Conservation (phyloP, 2,113 vertebrate species). For the Galbula dea region DNA sequence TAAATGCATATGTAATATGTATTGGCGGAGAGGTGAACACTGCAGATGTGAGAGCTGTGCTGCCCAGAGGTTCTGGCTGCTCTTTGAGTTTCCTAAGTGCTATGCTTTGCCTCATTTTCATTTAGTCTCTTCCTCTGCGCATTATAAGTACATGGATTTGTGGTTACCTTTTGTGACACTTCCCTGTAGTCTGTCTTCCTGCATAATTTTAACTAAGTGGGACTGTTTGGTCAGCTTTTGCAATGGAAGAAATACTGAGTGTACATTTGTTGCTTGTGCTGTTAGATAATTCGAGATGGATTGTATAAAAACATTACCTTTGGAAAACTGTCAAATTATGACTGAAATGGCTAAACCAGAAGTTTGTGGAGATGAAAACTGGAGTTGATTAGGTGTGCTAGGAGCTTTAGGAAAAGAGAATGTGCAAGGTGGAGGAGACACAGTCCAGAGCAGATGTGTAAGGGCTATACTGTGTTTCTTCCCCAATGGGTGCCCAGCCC, state of each 20-base stretch:
- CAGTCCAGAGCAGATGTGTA: not conserved
- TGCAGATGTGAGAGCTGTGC: rapidly evolving
- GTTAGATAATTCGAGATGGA: not conserved
- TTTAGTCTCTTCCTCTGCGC: not conserved
- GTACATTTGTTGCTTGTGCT: not conserved
- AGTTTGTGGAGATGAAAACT: not conserved
- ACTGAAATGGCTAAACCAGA: not conserved
- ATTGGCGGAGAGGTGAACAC: rapidly evolving
- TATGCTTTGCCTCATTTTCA: rapidly evolving
- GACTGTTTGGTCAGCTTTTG: not conserved
- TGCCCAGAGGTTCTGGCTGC: not conserved
- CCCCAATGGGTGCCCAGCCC: not conserved
- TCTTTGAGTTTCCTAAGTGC: rapidly evolving
- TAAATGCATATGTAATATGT: rapidly evolving
- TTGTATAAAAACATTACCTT: not conserved
- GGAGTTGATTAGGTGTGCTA: not conserved
- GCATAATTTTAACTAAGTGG: not conserved
- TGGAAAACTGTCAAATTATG: not conserved
- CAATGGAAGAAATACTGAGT: not conserved
- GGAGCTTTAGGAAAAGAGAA: not conserved
- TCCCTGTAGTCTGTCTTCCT: not conserved
- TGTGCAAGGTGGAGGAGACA: not conserved
- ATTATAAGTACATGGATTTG: not conserved
- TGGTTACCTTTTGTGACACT: not conserved
- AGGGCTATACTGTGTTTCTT: rapidly evolving